Base-by-base conservation (phyloP, 2,113 vertebrate species). In the Empidonax traillii region DNA sequence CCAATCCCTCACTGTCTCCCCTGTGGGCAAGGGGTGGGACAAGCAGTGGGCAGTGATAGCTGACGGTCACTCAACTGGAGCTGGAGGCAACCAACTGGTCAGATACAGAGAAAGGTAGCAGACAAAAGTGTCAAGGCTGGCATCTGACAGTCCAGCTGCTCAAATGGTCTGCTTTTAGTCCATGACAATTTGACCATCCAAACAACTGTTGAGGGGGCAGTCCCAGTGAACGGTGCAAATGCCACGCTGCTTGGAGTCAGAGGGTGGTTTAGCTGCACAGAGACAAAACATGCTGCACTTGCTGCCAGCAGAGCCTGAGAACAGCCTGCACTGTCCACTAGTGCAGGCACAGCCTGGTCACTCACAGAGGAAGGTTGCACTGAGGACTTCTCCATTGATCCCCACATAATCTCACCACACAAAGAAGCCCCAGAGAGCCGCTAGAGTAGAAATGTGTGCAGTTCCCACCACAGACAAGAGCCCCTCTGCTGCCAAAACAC, bases 341-440 rank as follows among this genome's bases (percentile, higher is more conserved):
- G 72, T 67, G 63, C 55, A 80, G 82, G 82, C 66, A 85, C 85
- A 96, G 53, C 82, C 75, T 46, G 41, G 73, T 46, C n/a, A 56
- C 14, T 43, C 61, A 16, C 0, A 3, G 43, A 55, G 9, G 44
- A 78, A 35, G 65, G 55, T 2, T 59, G 49, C 73, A 31, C n/a
- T 17, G 30, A 52, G n/a, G 11, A 76, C 21, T 35, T 35, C 10
- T 39, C 11, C 79, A 44, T 68, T 53, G 69, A 58, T n/a, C 53
- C 56, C 56, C 55, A 1, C 8, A 4, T 37, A 5, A 61, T 21
- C 47, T 75, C 61, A 43, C 39, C 59, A 27, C 12, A 61, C 69
- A 39, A 72, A 76, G 58, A 23, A 37, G 44, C 61, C 85, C 83
- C 59, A 4, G 51, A 58, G 63, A 71, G 68, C 1, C 8, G 21